Evolutionary conservation across 2,797 vertebrate genomes (phyloP), one percentile per base, ranked within the genome.

Genomic region (Sebastes minor): DNA sequence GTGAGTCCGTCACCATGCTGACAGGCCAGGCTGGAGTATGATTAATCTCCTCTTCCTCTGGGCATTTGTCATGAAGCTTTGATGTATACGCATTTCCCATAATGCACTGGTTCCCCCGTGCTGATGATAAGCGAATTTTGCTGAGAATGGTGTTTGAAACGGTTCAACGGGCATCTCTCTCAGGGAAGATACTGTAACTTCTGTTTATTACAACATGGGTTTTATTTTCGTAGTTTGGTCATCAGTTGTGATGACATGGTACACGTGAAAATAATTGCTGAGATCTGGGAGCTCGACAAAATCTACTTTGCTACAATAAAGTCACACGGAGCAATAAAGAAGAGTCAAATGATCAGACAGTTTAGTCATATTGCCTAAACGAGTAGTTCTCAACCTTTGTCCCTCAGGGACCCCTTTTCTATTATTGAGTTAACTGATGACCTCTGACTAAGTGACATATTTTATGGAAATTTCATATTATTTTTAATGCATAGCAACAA

Each of bases 11-110:
- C 88, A 85, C 76, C 14, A 27, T 38, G 2, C 68, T 79, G 80
- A 87, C 77, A 83, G 76, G 53, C 84, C 16, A 6, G 76, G 61
- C 81, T 71, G 73, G 78, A 87, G 84, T 38, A 70, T 88, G 88
- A 91, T 91, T 88, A 90, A 93, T 89, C 70, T 71, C 32, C 42
- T 64, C 80, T 86, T 84, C 87, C 70, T 78, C 72, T 74, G 69
- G 78, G 67, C 71, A 82, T 89, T 89, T 66, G 42, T 89, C 85
- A 88, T 57, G 60, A 82, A 78, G 74, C 61, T 77, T 87, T 53
- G 25, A 65, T 77, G 72, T 81, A 53, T 56, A 70, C 10, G 1
- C 55, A 42, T 74, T 83, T 86, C 69, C 75, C 62, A 86, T 78
- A 74, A 76, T 79, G 71, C 52, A 38, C 66, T 69, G 74, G 25